Conservation (phyloP, 2,797 vertebrate genomes). For the Propithecus perrieri region DNA sequence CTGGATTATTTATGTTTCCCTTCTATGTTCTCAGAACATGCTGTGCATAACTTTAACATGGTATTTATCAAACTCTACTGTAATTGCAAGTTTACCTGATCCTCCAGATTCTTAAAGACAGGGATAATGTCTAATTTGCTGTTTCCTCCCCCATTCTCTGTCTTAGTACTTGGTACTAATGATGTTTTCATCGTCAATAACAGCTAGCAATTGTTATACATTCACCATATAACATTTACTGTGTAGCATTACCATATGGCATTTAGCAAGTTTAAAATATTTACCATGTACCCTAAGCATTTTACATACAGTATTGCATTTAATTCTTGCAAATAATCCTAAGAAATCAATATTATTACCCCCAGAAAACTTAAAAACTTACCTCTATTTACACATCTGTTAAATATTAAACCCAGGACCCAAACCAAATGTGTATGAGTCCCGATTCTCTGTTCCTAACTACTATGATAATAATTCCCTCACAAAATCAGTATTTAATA, state of each 20-base stretch:
- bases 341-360: background rate
- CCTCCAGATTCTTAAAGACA: background rate
- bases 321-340: constrained; percentile 55
- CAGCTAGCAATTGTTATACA: background rate
- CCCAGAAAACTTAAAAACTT: background rate
- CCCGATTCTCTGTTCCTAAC: background rate
- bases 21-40: background rate
- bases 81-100: background rate
- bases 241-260: background rate
- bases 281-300: background rate
- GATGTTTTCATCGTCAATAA: background rate
- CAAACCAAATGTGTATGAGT: background rate
- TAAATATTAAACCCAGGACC: constrained; percentile 5
- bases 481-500: background rate
- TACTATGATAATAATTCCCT: background rate
- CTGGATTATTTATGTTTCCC: background rate
- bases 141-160: background rate
- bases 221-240: background rate
- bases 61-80: background rate
- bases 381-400: background rate
- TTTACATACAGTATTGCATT: background rate
- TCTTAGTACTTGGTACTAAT: background rate
- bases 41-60: background rate
- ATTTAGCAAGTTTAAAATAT: background rate
- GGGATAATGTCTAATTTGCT: background rate